These are phyloP conservation scores for Protonemura montana DNA, from an alignment of 2,888 invertebrate genomes.

Conservation along the genomic window DNA sequence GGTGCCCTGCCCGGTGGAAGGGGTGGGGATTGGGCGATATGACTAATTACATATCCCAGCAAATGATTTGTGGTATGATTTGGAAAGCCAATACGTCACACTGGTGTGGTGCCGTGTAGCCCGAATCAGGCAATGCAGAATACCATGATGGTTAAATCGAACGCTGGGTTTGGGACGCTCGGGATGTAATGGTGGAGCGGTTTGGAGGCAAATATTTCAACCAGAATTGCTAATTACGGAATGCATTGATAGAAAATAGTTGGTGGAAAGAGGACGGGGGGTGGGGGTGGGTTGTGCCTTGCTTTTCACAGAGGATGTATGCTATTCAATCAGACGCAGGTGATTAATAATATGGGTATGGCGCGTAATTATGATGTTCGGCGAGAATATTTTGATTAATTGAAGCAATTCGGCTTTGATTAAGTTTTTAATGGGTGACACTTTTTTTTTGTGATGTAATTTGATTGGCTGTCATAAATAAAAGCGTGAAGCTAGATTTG, in stretches of 20 bases:
- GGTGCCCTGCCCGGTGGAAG: not conserved
- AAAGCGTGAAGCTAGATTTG: not conserved
- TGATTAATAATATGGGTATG: not conserved
- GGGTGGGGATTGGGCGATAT: not conserved
- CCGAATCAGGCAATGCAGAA: not conserved
- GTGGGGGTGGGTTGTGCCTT: not conserved
- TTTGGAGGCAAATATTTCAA: not conserved
- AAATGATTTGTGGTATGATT: slow-evolving; percentile 21
- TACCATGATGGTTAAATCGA: not conserved
- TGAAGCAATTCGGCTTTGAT: not conserved
- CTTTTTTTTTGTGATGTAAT: not conserved
- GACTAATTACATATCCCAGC: slow-evolving; percentile 18
- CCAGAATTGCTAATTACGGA: not conserved
- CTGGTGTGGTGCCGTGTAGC: too few species aligned
- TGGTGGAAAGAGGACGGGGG: too few species aligned
- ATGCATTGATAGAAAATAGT: not conserved
- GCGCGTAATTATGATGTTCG: not conserved
- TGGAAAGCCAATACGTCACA: not conserved
- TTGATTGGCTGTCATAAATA: not conserved
- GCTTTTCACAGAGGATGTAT: not conserved
- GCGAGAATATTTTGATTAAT: not conserved
- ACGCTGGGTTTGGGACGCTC: not conserved
- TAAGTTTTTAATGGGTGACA: not conserved
- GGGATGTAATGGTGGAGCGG: not conserved
- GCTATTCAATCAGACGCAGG: not conserved